A percentile compares a stretch with the other conserved stretches of the same genome.
These are phyloP conservation scores for Enteromius argenteus DNA, from an alignment of 2,797 vertebrate genomes.

Conservation along the genomic window DNA sequence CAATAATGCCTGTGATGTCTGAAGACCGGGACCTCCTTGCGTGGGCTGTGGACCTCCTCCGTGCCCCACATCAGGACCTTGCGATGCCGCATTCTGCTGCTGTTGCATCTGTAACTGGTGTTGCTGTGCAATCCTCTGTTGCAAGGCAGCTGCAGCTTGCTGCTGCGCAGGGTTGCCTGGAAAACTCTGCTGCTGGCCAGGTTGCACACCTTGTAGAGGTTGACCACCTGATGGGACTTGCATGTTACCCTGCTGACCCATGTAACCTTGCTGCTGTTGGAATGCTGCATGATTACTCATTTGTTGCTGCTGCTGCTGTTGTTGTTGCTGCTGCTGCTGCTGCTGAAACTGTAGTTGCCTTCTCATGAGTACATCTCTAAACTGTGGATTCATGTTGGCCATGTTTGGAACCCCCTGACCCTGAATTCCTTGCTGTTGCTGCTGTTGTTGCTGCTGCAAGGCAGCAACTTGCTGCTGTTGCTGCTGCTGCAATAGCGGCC, in stretches of 20 bases:
- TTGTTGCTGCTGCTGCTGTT: conserved; percentile 83
- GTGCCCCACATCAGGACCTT: conserved; percentile 70
- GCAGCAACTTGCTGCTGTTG: conserved; percentile 63
- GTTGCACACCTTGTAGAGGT: conserved; percentile 70
- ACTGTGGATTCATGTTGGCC: conserved; percentile 90
- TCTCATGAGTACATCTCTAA: conserved; percentile 89
- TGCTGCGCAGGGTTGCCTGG: conserved; percentile 79
- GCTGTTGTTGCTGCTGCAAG: conserved; percentile 58
- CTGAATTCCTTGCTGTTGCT: conserved; percentile 75
- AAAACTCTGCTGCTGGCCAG: conserved; percentile 83
- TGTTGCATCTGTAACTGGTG: conserved; percentile 86
- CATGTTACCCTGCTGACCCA: conserved; percentile 84
- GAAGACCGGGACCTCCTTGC: conserved; percentile 80
- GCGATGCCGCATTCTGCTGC: conserved; percentile 84
- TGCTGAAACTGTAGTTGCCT: conserved; percentile 84
- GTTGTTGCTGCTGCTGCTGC: conserved; percentile 81
- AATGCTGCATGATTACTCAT: conserved; percentile 91
- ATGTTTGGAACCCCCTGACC: conserved; percentile 85
- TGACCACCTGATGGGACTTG: conserved; percentile 72
- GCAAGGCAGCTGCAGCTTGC: conserved; percentile 81
- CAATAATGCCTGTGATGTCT: conserved; percentile 77
- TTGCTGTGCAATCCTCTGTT: conserved; percentile 91
- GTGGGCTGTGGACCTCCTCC: conserved; percentile 79
- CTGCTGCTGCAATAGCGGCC: conserved; percentile 68
- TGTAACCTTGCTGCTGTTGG: conserved; percentile 85